Evolutionary conservation across 2,797 vertebrate species (phyloP), one percentile per base, ranked within the genome.

Genomic region (Tapirus indicus): DNA sequence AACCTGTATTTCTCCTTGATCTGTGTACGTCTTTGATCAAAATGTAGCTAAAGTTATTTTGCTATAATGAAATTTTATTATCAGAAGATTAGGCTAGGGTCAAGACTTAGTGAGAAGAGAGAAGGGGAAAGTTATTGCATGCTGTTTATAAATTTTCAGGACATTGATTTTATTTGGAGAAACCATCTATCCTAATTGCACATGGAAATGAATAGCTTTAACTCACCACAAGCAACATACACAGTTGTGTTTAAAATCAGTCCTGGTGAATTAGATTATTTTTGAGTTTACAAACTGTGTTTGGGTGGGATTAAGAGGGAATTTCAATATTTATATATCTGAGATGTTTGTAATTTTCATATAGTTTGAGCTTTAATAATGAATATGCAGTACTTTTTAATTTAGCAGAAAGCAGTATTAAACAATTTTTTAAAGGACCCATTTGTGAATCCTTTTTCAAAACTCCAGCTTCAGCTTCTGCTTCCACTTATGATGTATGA

Each of bases 351-450:
- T 49, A 32, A 41, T 38, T 85, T 89, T 89, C 47, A 16, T 75
- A 54, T 66, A 77, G 72, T 68, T 94, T 90, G 27, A 93, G 32
- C 89, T 85, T 92, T 84, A 85, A 78, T 79, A 87, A 92, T 89
- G 3, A 94, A 47, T 62, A 69, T 32, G 13, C 62, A 95, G n/a
- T 75, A 38, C 21, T 79, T 75, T 72, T 96, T 10, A 89, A 88
- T 78, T 90, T 83, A 54, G 18, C 49, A 32, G 58, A 95, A 88
- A 60, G 17, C 5, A 49, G 32, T 32, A 52, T 52, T 52, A 52
- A 52, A 52, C 8, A 62, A 66, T 29, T 74, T 88, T 72, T 96
- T 38, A 80, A 71, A 58, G 41, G 21, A 66, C 2, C 5, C 9
- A 47, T 10, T 71, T 75, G 38, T 35, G 27, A 77, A 56, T 87